Evolutionary conservation across 2,113 vertebrate species (phyloP).

Genomic region (Percopsis transmontana): DNA sequence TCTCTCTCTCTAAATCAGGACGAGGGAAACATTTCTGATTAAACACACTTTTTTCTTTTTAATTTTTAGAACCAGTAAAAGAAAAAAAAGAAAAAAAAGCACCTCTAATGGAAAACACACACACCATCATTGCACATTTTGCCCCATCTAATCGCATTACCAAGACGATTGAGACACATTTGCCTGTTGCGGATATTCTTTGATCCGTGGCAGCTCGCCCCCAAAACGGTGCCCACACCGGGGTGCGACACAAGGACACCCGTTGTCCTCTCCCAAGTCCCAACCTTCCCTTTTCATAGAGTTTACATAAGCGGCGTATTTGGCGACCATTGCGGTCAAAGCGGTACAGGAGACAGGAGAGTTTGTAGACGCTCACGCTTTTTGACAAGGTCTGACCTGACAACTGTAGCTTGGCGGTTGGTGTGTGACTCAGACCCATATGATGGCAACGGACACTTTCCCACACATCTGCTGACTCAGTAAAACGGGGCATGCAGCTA

Average conservation of each 20-base stretch:
- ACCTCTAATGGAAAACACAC: background rate
- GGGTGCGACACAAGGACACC: constrained; percentile 44
- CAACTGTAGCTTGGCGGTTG: constrained; percentile 10
- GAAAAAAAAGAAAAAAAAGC: background rate
- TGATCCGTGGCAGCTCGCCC: constrained; percentile 31
- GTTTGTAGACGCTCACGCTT: constrained; percentile 38
- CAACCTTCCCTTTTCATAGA: constrained; percentile 19
- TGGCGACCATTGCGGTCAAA: constrained; percentile 6
- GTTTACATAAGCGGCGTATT: constrained; percentile 31
- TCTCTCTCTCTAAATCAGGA: background rate
- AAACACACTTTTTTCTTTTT: background rate
- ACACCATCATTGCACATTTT: constrained; percentile 12
- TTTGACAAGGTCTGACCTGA: constrained; percentile 32
- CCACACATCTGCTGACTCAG: constrained; percentile 35
- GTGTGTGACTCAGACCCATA: constrained; percentile 10
- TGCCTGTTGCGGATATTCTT: constrained; percentile 38
- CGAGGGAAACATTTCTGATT: background rate
- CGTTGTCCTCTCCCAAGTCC: constrained; percentile 33
- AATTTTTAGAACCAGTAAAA: too few species aligned
- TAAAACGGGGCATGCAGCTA: background rate
- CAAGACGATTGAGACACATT: constrained; percentile 20
- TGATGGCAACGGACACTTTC: constrained; percentile 28
- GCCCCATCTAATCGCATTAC: constrained; percentile 53
- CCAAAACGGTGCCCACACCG: constrained; percentile 25
- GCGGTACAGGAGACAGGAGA: constrained; percentile 11